Conservation (phyloP, 2,113 vertebrate genomes). For the Sitta europaea region DNA sequence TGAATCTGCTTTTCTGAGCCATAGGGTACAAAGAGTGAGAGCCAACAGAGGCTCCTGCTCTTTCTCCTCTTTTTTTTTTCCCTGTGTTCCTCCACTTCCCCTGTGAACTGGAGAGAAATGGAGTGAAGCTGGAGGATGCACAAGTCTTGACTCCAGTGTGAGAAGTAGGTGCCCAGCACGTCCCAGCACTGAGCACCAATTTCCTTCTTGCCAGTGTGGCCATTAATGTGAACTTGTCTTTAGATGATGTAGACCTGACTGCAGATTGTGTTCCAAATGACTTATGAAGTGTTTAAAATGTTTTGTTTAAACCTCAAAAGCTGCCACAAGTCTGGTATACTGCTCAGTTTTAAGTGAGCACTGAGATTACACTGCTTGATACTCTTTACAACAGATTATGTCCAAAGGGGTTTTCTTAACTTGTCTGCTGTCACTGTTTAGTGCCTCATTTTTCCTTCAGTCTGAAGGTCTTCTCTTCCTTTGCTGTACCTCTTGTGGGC, state of each 20-base stretch:
- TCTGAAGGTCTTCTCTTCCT: not conserved
- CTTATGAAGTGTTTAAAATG: not conserved
- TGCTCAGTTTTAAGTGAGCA: not conserved
- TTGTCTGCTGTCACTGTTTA: not conserved
- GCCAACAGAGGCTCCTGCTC: not conserved
- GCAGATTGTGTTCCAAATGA: not conserved
- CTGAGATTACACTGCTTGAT: not conserved
- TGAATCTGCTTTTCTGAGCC: not conserved
- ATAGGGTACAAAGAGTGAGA: not conserved
- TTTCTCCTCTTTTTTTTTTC: not conserved
- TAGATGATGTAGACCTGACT: fast-evolving
- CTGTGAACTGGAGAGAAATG: not conserved
- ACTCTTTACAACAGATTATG: not conserved
- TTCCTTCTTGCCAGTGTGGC: not conserved
- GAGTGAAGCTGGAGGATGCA: not conserved
- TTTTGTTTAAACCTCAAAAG: not conserved
- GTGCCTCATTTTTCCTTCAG: not conserved
- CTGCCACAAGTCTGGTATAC: not conserved
- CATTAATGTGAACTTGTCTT: not conserved
- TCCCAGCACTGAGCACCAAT: fast-evolving
- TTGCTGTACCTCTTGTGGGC: not conserved
- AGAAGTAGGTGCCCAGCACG: not conserved
- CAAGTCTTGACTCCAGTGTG: not conserved
- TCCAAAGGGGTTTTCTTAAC: not conserved
- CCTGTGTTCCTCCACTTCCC: not conserved